Evolutionary conservation across 1,140 invertebrate genomes (phyloP).

Genomic region (Philopotamus ludificatus): DNA sequence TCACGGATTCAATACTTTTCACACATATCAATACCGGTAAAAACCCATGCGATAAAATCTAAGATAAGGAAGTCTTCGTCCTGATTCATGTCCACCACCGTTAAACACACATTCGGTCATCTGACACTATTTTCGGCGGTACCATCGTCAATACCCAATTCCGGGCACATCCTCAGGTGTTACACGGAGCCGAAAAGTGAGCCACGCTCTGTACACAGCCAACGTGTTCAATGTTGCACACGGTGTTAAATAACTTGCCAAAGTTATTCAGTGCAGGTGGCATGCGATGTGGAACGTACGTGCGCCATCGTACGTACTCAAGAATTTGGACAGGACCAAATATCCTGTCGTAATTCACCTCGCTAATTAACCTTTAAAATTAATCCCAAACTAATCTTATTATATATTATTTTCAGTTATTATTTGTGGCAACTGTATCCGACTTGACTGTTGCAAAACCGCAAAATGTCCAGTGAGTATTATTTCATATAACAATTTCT

Average conservation of each 20-base stretch:
- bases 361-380: too few relatives aligned
- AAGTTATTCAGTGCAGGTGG: conserved; percentile 6
- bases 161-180: conserved; percentile 7
- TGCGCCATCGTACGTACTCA: not conserved
- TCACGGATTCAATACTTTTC: too few relatives aligned
- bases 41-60: too few relatives aligned
- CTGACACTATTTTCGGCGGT: not conserved
- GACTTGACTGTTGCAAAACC: conserved; percentile 13
- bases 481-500: not conserved
- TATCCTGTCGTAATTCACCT: not conserved
- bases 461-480: conserved; percentile 38
- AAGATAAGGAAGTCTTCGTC: too few relatives aligned
- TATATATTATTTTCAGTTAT: conserved; percentile 19
- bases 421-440: conserved; percentile 4
- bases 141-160: conserved; percentile 8
- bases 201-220: not conserved
- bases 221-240: not conserved
- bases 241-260: conserved; percentile 1
- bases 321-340: not conserved
- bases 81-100: too few relatives aligned
- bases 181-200: not conserved
- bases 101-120: too few relatives aligned
- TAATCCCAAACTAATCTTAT: not conserved
- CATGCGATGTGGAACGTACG: conserved; percentile 1
- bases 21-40: too few relatives aligned